These are phyloP conservation scores for Sphaerodactylus townsendi DNA, from an alignment of 2,113 vertebrate species.

Conservation along the genomic window DNA sequence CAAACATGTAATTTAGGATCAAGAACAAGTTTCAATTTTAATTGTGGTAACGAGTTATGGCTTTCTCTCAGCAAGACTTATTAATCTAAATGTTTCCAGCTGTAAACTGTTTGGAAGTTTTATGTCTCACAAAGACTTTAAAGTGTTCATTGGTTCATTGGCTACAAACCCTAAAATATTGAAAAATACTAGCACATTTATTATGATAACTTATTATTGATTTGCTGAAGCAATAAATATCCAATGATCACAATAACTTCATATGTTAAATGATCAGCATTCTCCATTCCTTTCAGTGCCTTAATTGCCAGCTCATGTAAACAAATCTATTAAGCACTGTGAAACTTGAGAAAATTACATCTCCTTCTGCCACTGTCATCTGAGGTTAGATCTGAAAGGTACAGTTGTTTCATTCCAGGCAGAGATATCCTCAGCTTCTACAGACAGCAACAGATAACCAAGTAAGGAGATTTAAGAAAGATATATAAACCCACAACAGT, in stretches of 20 bases:
- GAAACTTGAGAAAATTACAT: background rate
- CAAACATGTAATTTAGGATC: background rate
- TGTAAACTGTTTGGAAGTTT: background rate
- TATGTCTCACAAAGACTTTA: constrained; percentile 51
- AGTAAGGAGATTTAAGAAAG: background rate
- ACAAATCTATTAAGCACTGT: background rate
- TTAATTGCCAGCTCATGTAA: background rate
- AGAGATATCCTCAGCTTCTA: background rate
- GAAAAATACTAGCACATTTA: constrained; percentile 20
- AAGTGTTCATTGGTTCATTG: constrained; percentile 26
- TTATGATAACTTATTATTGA: constrained; percentile 31
- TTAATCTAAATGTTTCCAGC: constrained; percentile 34
- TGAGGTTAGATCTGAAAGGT: background rate
- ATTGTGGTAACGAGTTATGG: constrained; percentile 7
- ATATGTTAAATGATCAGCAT: background rate
- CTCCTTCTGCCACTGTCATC: background rate
- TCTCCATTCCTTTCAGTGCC: background rate
- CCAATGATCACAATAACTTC: background rate
- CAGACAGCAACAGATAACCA: background rate
- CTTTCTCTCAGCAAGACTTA: constrained; percentile 41
- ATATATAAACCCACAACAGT: too few relatives aligned
- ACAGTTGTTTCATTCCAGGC: background rate
- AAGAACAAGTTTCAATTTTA: constrained; percentile 31
- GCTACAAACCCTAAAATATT: constrained; percentile 44
- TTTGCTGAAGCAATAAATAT: constrained; percentile 17